Base-by-base conservation (phyloP, 35 echinoderm and acorn worm genomes). In the Lytechinus pictus region DNA sequence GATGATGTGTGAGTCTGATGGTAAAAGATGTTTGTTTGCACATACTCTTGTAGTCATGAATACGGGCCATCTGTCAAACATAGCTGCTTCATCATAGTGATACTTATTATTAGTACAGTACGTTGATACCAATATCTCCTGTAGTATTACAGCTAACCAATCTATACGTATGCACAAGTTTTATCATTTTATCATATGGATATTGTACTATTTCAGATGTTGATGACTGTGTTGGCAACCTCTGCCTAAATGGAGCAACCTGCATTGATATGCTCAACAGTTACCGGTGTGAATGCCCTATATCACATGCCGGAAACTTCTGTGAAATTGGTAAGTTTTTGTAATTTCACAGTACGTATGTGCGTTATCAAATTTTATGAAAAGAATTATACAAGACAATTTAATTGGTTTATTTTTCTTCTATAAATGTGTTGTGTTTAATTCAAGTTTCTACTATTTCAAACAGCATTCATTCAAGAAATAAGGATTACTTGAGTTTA, bases 271-370 rank as follows among this genome's bases (percentile, higher is more conserved):
- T 96, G 28, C 56, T 96, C 54, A 92, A 96, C 86, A 19, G 29
- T 54, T 96, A 96, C 89, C 51, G 54, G 28, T 96, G 95, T 92
- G 88, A 91, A 21, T 96, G 95, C 52, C 89, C 95, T 24, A 72
- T 96, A 24, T 96, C 95, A n/a, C 95, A 79, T 24, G 87, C 86
- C 33, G 96, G 96, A 6, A 87, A 94, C 61, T 94, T 94, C 29
- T 96, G 96, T 96, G 96, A 96, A 27, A 94, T 96, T 1, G 79
- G 96, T 96, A 94, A 57, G 96, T 94, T 54, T 27, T 61, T 54
- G 4, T 4, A 44, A 44, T 44, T 44, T 44, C 33, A 9, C 9
- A 27, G 28, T 27, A 60, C 6, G 44, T 28, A 3, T 5, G 8
- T 94, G 3, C 5, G 27, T 12, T 6, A 60, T 21, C 13, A 60